Evolutionary conservation across 2,797 vertebrate genomes (phyloP), one percentile per base, ranked within the genome.

Genomic region (Poecilia velifera): DNA sequence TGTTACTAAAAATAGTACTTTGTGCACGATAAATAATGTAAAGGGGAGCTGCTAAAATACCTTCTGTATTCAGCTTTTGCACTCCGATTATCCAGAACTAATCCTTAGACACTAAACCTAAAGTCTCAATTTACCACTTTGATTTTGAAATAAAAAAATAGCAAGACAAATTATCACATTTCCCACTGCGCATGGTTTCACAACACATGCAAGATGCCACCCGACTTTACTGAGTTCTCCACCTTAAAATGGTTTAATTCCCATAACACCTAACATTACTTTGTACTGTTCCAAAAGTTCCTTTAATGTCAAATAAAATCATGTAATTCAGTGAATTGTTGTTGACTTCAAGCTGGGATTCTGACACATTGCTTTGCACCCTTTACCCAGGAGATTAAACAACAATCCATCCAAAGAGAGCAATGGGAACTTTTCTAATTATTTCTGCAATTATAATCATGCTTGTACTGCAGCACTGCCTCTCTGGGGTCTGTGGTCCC

Each of bases 391-490:
- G 88, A 92, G 89, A 91, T 87, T 80, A 72, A 86, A 90, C 88
- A 91, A 87, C 84, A 90, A 90, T 77, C 89, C 89, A 91, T 88
- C 84, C 81, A 86, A 77, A 73, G 87, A 87, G 82, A 89, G 81
- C 73, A 82, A 89, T 74, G 51, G 84, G 84, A 90, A 91, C 85
- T 91, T 93, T 92, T 92, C 88, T 92, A 94, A 95, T 95, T 94
- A 93, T 89, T 92, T 66, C 82, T 2, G 62, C 88, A 94, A 93
- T 94, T 92, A 92, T 91, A 95, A 95, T 95, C 90, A 94, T 78
- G 80, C 78, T 79, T 81, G 81, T 85, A 74, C 75, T 70, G 85
- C 88, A 85, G 87, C 59, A 68, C 46, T 64, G 81, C 64, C 86
- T 88, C 90, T 88, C 74, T 81, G 88, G 74, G 84, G 83, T 83